Conservation (phyloP, 2,888 invertebrate genomes). For the Chrysomela aeneicollis region DNA sequence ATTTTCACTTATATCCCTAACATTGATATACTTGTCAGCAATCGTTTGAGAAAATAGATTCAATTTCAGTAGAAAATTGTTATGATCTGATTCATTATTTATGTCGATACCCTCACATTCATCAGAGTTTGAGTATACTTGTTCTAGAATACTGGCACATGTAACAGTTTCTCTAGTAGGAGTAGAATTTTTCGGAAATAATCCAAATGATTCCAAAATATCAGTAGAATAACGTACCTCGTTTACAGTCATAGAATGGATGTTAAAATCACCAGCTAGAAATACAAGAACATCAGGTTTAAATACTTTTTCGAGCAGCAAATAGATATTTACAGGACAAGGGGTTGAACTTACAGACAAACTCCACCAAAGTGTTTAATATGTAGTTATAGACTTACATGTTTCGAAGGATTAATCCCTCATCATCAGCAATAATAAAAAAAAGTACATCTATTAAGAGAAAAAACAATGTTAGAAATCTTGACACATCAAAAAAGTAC, state of each 20-base stretch:
- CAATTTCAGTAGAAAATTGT: slow-evolving; percentile 1
- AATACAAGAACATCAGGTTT: too few relatives aligned
- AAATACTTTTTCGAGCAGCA: too few relatives aligned
- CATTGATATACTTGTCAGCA: background rate
- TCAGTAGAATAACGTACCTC: slow-evolving; percentile 19
- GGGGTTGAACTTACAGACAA: too few relatives aligned
- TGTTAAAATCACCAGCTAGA: too few relatives aligned
- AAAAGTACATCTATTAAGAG: too few relatives aligned
- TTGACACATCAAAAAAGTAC: too few relatives aligned
- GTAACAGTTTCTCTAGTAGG: slow-evolving; percentile 11
- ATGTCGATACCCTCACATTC: slow-evolving; percentile 17
- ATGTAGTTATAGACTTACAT: too few relatives aligned
- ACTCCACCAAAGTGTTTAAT: too few relatives aligned
- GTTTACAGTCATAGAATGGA: slow-evolving; percentile 14
- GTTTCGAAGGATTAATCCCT: too few relatives aligned
- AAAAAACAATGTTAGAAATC: too few relatives aligned
- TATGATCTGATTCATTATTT: slow-evolving; percentile 14
- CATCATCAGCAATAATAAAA: too few relatives aligned
- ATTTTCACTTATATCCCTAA: slow-evolving; percentile 7
- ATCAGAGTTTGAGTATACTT: slow-evolving; percentile 13
- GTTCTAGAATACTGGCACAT: slow-evolving; percentile 23
- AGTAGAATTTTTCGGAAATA: background rate
- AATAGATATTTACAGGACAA: too few relatives aligned
- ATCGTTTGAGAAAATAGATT: background rate
- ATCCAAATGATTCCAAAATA: slow-evolving; percentile 17